Percentiles rank a stretch among this genome's conserved stretches.
These are phyloP conservation scores for Ciconia stormi DNA, from an alignment of 2,113 vertebrate species.

Conservation along the genomic window DNA sequence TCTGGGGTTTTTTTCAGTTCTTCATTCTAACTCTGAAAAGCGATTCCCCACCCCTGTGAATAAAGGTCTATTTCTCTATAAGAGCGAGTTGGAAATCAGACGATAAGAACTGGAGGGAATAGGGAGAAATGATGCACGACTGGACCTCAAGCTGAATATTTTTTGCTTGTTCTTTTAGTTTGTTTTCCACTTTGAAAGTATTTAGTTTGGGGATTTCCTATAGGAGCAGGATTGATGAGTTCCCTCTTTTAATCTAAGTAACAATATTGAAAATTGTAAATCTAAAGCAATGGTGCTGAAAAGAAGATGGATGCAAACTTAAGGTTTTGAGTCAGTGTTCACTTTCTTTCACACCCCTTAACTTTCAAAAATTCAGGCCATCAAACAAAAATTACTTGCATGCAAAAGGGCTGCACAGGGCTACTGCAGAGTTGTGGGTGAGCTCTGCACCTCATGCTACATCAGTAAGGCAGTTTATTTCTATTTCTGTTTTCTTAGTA, in stretches of 20 bases:
- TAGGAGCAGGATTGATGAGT: neutral
- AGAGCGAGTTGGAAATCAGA: neutral
- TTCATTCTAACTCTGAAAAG: neutral
- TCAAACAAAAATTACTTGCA: neutral
- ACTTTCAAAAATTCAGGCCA: neutral
- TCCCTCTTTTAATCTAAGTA: neutral
- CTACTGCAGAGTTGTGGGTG: neutral
- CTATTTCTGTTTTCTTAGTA: slow-evolving; percentile 5
- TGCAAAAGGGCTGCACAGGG: neutral
- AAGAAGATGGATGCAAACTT: neutral
- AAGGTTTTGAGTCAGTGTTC: neutral
- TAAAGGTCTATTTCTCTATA: neutral
- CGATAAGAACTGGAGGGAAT: neutral
- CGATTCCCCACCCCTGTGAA: neutral
- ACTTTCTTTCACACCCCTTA: neutral
- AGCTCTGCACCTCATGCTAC: neutral
- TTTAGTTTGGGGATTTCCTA: neutral
- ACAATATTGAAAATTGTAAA: neutral
- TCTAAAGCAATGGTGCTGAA: neutral
- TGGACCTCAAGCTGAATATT: neutral
- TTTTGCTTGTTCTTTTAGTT: neutral
- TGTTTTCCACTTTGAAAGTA: neutral
- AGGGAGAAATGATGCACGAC: neutral
- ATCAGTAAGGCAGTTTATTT: neutral
- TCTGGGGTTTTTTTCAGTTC: neutral